phyloP scores from a whole-genome alignment of 2,797 vertebrate species.

The Rallus crepitans region DNA sequence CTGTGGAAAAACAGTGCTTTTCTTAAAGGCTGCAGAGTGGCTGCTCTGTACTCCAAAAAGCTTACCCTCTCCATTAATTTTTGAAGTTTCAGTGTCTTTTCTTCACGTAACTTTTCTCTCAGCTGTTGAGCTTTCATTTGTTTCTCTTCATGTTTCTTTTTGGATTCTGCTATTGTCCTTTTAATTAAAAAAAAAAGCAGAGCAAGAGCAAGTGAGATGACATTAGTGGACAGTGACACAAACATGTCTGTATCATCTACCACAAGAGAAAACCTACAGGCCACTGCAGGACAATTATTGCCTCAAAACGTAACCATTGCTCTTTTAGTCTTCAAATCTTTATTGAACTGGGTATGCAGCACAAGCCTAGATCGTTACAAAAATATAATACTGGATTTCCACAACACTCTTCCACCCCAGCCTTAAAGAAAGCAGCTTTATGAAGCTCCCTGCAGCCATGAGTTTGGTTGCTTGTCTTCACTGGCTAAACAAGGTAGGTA shows the following conservation, averaged over 20 bases:
- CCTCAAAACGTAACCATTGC: background rate
- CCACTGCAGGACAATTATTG: background rate
- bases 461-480: background rate
- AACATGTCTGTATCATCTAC: background rate
- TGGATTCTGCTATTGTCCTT: conserved; percentile 98
- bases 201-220: conserved; percentile 3
- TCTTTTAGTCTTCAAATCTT: background rate
- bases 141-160: conserved; percentile 99
- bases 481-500: background rate
- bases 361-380: accelerated
- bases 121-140: conserved; percentile 99
- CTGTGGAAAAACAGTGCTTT: accelerated
- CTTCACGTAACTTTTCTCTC: conserved; percentile 94
- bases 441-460: background rate
- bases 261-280: background rate
- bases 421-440: background rate
- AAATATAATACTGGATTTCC: background rate
- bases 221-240: background rate
- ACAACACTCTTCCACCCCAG: background rate
- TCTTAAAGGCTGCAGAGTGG: background rate
- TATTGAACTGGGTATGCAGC: background rate
- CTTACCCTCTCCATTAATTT: conserved; percentile 97
- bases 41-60: background rate
- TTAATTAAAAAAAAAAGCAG: conserved; percentile 68
- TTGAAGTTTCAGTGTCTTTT: conserved; percentile 97